Base-by-base conservation (phyloP, 2,888 invertebrate species). In the Eueremaeus valkanovi region DNA sequence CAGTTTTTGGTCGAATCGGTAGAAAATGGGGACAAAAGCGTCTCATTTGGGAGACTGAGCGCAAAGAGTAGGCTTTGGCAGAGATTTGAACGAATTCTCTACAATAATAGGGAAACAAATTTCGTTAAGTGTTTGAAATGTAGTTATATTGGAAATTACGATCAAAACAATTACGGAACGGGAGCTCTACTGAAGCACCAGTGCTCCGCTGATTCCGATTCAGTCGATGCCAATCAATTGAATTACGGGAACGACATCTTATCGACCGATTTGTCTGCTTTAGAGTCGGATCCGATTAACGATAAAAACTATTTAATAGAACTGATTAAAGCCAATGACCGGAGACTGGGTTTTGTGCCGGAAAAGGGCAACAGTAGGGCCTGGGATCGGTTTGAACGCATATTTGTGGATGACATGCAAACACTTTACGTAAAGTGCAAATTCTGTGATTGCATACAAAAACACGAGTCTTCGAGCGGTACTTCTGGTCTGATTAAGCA, bases 381-480 rank as follows among this genome's bases (percentile, higher is more conserved):
- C 45, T 70, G 70, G 70, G 13, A 45, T n/a, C 24, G 70, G 29
- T 70, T 70, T 36, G 70, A 70, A 18, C 70, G 70, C 24, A 70
- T 70, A 11, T 70, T 45, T 27, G n/a, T 27, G 1, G 70, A 70
- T 21, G 29, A 70, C 24, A 16, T 27, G 8, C 13, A 45, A 24
- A 70, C 45, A 1, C 27, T 27, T 70, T 70, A 27, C 29, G 70
- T 70, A 1, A 70, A 70, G 36, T 70, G 70, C 9, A 70, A 70
- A 42, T 27, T 27, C 8, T 70, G 70, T 45, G 27, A 70, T 40
- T 27, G 18, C 1, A n/a, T 45, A 3, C 42, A 42, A 13, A 70
- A 70, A 42, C 27, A 70, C 13, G 45, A 42, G 16, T 3, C 16
- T 0, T 13, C 36, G 6, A 13, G n/a, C 1, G 70, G 70, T 6